Percentiles rank a stretch among this genome's conserved stretches.
These are phyloP conservation scores for Drosophila pseudoananassae DNA, from an alignment of 1,140 invertebrate genomes.

Conservation along the genomic window DNA sequence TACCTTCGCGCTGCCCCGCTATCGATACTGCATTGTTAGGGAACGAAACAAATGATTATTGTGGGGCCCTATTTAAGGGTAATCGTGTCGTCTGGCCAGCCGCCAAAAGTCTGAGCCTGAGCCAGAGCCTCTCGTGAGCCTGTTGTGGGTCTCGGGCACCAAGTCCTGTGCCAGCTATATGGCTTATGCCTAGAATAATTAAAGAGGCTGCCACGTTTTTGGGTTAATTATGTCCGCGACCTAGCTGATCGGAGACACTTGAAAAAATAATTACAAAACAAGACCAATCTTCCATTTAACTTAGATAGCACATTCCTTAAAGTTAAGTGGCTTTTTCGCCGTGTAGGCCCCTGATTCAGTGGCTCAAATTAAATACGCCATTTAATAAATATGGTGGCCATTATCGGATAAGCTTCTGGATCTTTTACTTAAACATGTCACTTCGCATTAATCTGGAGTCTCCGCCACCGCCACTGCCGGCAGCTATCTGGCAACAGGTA, in stretches of 20 bases:
- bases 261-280: not conserved
- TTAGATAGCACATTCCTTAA: not conserved
- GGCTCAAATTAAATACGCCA: constrained; percentile 69
- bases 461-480: constrained; percentile 18
- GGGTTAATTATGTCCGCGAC: constrained; percentile 47
- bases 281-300: too few relatives aligned
- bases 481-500: constrained; percentile 49
- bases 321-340: not conserved
- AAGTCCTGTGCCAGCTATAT: constrained; percentile 21
- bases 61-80: constrained; percentile 68
- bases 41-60: constrained; percentile 76
- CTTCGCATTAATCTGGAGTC: constrained; percentile 77
- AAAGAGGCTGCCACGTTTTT: constrained; percentile 44
- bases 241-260: constrained; percentile 12
- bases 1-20: constrained; percentile 24
- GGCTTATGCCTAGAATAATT: constrained; percentile 41
- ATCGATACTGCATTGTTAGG: constrained; percentile 70
- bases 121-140: constrained; percentile 27
- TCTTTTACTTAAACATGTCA: constrained; percentile 82
- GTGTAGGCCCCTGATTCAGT: constrained; percentile 29
- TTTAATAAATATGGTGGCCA: constrained; percentile 77
- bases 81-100: constrained; percentile 68
- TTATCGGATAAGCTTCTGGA: constrained; percentile 82
- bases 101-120: constrained; percentile 11
- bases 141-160: constrained; percentile 19